These are phyloP conservation scores for Penaeus japonicus DNA, from an alignment of 1,140 invertebrate species.

Conservation along the genomic window DNA sequence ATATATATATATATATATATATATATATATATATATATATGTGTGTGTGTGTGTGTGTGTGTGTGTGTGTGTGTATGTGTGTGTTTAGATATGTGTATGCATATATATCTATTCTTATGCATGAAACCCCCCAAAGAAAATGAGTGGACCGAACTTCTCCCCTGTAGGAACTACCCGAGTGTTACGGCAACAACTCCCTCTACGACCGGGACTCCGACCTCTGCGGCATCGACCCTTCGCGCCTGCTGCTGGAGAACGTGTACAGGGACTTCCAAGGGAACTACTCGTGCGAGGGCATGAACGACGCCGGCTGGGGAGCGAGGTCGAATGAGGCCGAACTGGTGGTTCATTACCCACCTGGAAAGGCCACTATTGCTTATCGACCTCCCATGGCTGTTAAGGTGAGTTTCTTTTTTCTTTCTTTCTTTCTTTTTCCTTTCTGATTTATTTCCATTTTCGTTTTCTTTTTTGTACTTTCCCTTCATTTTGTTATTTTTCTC, in stretches of 20 bases:
- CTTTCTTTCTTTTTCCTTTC: too few species aligned
- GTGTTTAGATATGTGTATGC: not conserved
- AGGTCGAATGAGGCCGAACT: conserved; percentile 77
- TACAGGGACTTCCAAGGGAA: conserved; percentile 88
- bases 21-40: not conserved
- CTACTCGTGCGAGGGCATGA: conserved; percentile 87
- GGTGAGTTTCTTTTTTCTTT: conserved; percentile 66
- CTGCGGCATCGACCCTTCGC: conserved; percentile 84
- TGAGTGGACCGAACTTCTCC: not conserved
- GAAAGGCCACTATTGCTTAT: conserved; percentile 75
- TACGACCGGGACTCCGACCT: conserved; percentile 64
- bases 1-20: not conserved
- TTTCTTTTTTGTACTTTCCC: too few species aligned
- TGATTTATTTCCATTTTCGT: too few species aligned
- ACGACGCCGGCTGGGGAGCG: conserved; percentile 84
- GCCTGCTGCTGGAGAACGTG: conserved; percentile 81
- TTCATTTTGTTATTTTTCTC: too few species aligned
- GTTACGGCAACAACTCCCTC: conserved; percentile 45
- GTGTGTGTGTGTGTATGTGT: not conserved
- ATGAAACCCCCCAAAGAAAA: not conserved
- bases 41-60: not conserved
- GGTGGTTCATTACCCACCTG: conserved; percentile 81
- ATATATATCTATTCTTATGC: not conserved
- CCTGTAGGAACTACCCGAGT: conserved; percentile 46
- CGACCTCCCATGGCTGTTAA: conserved; percentile 81